phyloP scores from a whole-genome alignment of 2,888 invertebrate species.

The Pteria penguin region DNA sequence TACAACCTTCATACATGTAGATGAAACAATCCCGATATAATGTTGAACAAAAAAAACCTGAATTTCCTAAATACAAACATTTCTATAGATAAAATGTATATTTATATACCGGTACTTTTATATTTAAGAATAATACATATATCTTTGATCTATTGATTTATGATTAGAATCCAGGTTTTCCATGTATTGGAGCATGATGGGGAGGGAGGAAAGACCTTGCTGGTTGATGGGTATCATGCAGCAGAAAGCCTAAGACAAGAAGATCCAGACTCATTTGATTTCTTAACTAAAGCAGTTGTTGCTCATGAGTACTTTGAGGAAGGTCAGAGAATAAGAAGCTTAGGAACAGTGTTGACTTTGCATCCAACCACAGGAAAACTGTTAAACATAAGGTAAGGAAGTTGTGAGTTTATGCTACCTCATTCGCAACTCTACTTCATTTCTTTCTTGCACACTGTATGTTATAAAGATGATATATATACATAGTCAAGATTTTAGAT shows the following conservation, averaged over 20 bases:
- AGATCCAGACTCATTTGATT: slow-evolving; percentile 83
- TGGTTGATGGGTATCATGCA: slow-evolving; percentile 88
- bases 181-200: slow-evolving; percentile 84
- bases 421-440: slow-evolving; percentile 9
- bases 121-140: no score
- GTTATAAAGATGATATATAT: no score
- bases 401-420: neutral
- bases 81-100: no score
- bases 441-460: slow-evolving; percentile 18
- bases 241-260: slow-evolving; percentile 83
- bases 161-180: slow-evolving; percentile 82
- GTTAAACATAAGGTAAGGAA: slow-evolving; percentile 82
- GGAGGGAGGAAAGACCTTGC: slow-evolving; percentile 86
- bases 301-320: slow-evolving; percentile 83
- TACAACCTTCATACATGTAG: no score
- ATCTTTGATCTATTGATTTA: no score
- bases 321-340: slow-evolving; percentile 46
- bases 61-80: no score
- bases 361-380: slow-evolving; percentile 82
- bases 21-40: no score
- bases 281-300: slow-evolving; percentile 83
- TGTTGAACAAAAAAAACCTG: no score
- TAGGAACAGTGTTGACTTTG: slow-evolving; percentile 53
- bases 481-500: no score
- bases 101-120: no score